Evolutionary conservation across 2,797 vertebrate species (phyloP), one percentile per base, ranked within the genome.

Genomic region (Telmatherina bonti): DNA sequence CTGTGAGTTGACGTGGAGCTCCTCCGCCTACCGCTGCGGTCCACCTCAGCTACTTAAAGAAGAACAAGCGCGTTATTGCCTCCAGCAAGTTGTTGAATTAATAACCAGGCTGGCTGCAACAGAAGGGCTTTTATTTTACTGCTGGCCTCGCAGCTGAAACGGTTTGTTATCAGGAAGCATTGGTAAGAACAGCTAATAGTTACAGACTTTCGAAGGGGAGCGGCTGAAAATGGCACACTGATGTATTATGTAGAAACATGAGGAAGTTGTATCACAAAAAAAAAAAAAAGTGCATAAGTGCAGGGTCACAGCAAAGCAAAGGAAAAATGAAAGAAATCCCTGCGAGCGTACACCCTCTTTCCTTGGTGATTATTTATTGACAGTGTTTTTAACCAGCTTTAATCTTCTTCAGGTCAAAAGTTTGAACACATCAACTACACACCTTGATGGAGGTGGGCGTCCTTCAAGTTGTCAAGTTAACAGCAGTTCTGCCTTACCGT

Each of bases 71-170:
- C 55, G 77, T 66, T 58, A 70, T 71, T 67, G 71, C 83, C 74
- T 52, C 12, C 66, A 73, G 84, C 68, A 2, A 72, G 59, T 59
- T 70, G 33, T 65, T 88, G 69, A 85, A 89, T 89, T 82, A 87
- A 82, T 87, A 85, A 86, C 41, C 62, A 79, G 67, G 26, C 70
- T 62, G 61, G n/a, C 33, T 36, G 72, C 53, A 60, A 82, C 76
- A 79, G 69, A 53, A 73, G 58, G 67, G 61, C 59, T 75, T 31
- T 85, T 65, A 59, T 70, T 79, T 75, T 79, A 54, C 57, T 56
- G 62, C 55, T n/a, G 38, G 45, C 57, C 67, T 56, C 61, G 51
- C 60, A 54, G 70, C 54, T 55, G 63, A 15, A 18, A 43, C 49
- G 64, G 55, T 74, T 77, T 73, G 36, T 67, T 67, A 70, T 59